phyloP scores from a whole-genome alignment of 2,113 vertebrate genomes.

The Casuarius casuarius region DNA sequence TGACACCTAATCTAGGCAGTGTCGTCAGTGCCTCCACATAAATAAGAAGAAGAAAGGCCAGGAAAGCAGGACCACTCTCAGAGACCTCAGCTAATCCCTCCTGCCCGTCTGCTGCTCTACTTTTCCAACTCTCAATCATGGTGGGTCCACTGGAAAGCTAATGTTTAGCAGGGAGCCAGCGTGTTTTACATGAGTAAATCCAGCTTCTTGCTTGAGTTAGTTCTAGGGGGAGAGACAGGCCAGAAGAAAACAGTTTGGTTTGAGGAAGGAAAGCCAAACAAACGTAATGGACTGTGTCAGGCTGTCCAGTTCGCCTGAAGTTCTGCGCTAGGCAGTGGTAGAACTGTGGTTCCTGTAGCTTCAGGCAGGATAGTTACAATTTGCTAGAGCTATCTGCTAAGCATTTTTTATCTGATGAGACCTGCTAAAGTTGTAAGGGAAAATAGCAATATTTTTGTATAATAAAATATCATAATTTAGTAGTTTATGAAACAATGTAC shows the following conservation, averaged over 20 bases:
- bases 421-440: neutral
- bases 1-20: slow-evolving; percentile 84
- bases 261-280: neutral
- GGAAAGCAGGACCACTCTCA: slow-evolving; percentile 87
- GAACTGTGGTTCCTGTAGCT: neutral
- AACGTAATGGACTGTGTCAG: neutral
- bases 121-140: slow-evolving; percentile 84
- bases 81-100: slow-evolving; percentile 77
- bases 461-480: neutral
- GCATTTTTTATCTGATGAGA: neutral
- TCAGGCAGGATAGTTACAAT: neutral
- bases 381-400: neutral
- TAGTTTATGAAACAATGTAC: neutral
- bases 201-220: neutral
- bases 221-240: neutral
- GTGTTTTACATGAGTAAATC: neutral
- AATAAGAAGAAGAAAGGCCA: slow-evolving; percentile 86
- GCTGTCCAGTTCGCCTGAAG: neutral
- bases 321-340: neutral
- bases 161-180: slow-evolving; percentile 4
- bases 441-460: neutral
- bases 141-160: slow-evolving; percentile 84
- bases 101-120: slow-evolving; percentile 74
- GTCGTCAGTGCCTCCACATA: slow-evolving; percentile 82
- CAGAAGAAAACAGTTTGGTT: neutral